Conservation (phyloP, 2,797 vertebrate species). For the Sitta carolinensis region DNA sequence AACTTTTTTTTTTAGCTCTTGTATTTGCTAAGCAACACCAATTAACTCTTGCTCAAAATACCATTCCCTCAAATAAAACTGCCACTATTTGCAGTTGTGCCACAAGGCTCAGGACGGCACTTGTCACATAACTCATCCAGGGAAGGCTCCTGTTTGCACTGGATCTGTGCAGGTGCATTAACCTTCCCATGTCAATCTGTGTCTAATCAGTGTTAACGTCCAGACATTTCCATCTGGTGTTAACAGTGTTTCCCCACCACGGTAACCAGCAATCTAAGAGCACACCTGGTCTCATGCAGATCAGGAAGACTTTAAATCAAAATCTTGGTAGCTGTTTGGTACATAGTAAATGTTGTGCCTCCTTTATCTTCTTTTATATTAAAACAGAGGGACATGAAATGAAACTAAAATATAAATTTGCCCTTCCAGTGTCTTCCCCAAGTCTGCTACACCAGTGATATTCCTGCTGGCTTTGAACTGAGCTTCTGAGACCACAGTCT, state of each 20-base stretch:
- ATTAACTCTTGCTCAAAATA: neutral
- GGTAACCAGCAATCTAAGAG: neutral
- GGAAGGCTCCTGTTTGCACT: neutral
- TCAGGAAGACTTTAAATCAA: neutral
- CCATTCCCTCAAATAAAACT: neutral
- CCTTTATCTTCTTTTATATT: neutral
- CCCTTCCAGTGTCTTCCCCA: neutral
- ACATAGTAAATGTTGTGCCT: neutral
- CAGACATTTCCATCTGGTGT: neutral
- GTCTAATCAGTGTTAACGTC: neutral
- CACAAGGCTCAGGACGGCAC: neutral
- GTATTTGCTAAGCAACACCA: neutral
- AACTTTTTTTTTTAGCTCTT: neutral
- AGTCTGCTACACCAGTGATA: neutral
- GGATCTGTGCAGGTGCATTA: neutral
- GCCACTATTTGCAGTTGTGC: neutral
- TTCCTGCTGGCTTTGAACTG: constrained; percentile 10
- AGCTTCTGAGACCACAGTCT: constrained; percentile 1
- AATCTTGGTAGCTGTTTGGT: neutral
- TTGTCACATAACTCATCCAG: neutral
- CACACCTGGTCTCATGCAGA: neutral
- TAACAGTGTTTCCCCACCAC: neutral
- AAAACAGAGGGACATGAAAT: neutral
- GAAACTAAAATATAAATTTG: neutral
- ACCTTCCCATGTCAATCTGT: neutral